A percentile compares a stretch with the other conserved stretches of the same genome.
Conservation (phyloP, 2,888 invertebrate species). For the Sphecodes monilicornis region DNA sequence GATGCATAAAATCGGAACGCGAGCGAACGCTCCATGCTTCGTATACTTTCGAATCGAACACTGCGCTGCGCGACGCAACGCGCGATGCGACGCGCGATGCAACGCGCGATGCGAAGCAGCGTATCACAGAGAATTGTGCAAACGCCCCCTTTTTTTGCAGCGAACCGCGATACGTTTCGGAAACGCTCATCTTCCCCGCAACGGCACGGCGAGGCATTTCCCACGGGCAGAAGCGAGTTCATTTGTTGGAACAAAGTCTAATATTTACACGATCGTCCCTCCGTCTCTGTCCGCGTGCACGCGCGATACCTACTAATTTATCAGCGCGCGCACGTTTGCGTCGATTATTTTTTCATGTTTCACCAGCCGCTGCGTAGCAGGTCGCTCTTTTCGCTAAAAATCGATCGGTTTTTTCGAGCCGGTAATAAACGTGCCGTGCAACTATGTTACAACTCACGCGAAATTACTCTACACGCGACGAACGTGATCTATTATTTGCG, state of each 20-base stretch:
- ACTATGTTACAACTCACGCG: constrained; percentile 4
- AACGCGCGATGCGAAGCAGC: neutral
- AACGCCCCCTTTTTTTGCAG: neutral
- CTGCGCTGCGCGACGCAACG: neutral
- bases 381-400: neutral
- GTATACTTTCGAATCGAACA: constrained; percentile 49
- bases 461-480: constrained; percentile 34
- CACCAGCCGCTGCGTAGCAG: neutral
- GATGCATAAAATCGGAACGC: constrained; percentile 61
- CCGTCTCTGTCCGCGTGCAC: neutral
- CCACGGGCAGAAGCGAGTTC: neutral
- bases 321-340: neutral
- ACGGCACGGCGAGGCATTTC: neutral
- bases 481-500: constrained; percentile 42
- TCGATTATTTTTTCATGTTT: neutral
- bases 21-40: constrained; percentile 35
- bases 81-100: neutral
- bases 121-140: neutral
- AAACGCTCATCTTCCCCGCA: neutral
- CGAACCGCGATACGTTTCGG: neutral
- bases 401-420: neutral
- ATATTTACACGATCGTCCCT: neutral
- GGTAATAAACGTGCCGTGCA: constrained; percentile 11
- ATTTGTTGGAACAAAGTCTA: neutral
- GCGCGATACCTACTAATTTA: neutral